Conservation (phyloP, 2,113 vertebrate genomes). For the Cavia porcellus region DNA sequence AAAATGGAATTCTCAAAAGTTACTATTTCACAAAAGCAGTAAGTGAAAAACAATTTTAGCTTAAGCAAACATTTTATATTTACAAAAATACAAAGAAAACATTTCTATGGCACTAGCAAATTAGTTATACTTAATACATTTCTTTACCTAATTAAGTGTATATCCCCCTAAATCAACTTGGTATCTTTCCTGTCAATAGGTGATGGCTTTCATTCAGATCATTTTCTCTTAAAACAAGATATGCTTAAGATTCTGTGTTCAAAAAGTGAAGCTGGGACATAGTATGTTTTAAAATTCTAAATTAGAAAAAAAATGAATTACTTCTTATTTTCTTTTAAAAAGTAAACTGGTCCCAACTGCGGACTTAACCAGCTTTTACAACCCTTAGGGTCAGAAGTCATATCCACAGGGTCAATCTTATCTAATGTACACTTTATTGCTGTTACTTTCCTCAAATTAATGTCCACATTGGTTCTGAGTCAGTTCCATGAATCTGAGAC, state of each 20-base stretch:
- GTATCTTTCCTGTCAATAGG: constrained; percentile 5
- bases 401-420: constrained; percentile 26
- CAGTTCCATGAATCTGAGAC: constrained; percentile 9
- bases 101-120: constrained; percentile 61
- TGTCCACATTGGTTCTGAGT: neutral
- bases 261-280: constrained; percentile 36
- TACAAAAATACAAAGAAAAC: constrained; percentile 69
- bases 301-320: constrained; percentile 39
- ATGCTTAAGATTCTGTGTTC: constrained; percentile 48
- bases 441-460: constrained; percentile 35
- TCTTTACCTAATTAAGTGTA: constrained; percentile 58
- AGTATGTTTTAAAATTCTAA: constrained; percentile 54
- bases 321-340: neutral
- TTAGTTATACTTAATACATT: constrained; percentile 56
- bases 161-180: neutral
- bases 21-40: constrained; percentile 35
- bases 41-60: constrained; percentile 69
- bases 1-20: constrained; percentile 71
- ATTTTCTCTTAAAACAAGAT: constrained; percentile 57
- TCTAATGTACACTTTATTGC: neutral
- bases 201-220: constrained; percentile 50
- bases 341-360: constrained; percentile 20
- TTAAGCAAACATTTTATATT: constrained; percentile 63
- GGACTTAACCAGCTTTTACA: constrained; percentile 22
- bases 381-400: constrained; percentile 5